These are phyloP conservation scores for Halotydeus destructor DNA, from an alignment of 1,140 invertebrate species.

Conservation along the genomic window DNA sequence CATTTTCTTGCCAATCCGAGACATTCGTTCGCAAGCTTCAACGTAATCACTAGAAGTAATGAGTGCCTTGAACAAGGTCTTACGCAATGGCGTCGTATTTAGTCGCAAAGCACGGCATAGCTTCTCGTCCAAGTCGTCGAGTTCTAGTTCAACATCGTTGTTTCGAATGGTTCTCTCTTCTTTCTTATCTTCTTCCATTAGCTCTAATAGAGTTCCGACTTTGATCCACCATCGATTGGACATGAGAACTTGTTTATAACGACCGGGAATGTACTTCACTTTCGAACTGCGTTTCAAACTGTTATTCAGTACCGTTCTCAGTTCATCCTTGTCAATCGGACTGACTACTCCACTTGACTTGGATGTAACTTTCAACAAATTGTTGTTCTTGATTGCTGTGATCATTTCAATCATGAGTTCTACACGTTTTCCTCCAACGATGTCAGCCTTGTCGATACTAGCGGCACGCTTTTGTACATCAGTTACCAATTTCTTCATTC, in stretches of 20 bases:
- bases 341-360: not conserved
- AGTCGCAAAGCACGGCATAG: constrained; percentile 8
- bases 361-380: constrained; percentile 5
- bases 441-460: constrained; percentile 1
- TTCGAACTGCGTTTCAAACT: constrained; percentile 8
- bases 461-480: constrained; percentile 3
- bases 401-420: constrained; percentile 13
- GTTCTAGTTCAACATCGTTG: not conserved
- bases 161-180: not conserved
- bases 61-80: constrained; percentile 7
- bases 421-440: constrained; percentile 3
- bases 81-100: constrained; percentile 11
- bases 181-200: not conserved
- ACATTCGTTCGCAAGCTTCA: constrained; percentile 8
- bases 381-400: constrained; percentile 14
- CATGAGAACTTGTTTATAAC: constrained; percentile 7
- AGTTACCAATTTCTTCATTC: constrained; percentile 11
- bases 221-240: constrained; percentile 10
- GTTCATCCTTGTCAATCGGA: constrained; percentile 1
- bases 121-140: constrained; percentile 4
- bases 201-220: not conserved
- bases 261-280: constrained; percentile 6
- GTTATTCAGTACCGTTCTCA: not conserved
- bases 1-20: constrained; percentile 8
- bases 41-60: constrained; percentile 9